phyloP scores from a whole-genome alignment of 2,113 vertebrate species.

The Lepus europaeus region DNA sequence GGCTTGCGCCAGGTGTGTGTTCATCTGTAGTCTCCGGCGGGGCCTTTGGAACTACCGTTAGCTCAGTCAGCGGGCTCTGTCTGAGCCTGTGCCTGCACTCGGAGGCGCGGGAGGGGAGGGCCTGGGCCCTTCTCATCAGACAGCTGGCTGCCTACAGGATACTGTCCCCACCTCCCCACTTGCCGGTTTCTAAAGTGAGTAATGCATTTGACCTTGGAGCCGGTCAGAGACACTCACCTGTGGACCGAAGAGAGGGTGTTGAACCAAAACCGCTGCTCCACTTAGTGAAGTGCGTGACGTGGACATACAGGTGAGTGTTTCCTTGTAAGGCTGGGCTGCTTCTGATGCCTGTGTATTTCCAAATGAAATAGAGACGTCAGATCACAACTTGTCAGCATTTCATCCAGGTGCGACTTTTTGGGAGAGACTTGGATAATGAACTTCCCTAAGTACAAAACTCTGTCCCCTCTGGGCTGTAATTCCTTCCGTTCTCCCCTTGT shows the following conservation, averaged over 20 bases:
- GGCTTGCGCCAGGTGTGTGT: not conserved
- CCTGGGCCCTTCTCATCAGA: not conserved
- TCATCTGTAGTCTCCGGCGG: not conserved
- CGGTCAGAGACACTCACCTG: not conserved
- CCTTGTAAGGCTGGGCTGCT: not conserved
- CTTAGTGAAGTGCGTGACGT: not conserved
- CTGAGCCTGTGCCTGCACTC: not conserved
- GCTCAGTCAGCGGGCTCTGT: not conserved
- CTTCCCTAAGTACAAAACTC: conserved; percentile 18
- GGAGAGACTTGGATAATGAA: conserved; percentile 11
- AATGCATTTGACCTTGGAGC: not conserved
- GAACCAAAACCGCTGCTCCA: not conserved
- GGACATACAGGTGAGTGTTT: not conserved
- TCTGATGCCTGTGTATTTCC: not conserved
- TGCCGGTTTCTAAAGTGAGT: not conserved
- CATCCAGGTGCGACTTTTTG: conserved; percentile 13
- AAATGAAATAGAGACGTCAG: conserved; percentile 45
- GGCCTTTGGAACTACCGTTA: not conserved
- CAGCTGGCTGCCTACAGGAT: not conserved
- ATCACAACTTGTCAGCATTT: conserved; percentile 27
- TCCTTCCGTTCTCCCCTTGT: not conserved
- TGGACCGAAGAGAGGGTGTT: not conserved
- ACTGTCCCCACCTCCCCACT: not conserved
- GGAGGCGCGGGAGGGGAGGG: not conserved
- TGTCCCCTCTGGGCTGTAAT: not conserved